Evolutionary conservation across 2,113 vertebrate species (phyloP).

Genomic region (Apodemus speciosus): DNA sequence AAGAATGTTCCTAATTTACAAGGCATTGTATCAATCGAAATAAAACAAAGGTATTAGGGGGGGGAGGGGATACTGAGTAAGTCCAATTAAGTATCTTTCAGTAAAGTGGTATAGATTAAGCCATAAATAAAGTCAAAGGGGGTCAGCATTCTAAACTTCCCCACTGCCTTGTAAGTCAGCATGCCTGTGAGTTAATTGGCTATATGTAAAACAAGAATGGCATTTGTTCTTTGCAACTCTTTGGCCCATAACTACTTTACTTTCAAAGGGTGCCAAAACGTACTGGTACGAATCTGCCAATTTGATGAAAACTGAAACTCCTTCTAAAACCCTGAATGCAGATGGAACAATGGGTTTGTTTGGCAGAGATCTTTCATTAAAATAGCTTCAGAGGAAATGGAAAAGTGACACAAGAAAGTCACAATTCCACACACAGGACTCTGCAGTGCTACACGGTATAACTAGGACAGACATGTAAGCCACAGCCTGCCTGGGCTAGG

Average conservation of each 20-base stretch:
- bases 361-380: constrained; percentile 58
- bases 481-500: not conserved
- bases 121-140: constrained; percentile 31
- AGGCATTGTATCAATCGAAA: not conserved
- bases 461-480: not conserved
- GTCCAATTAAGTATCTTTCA: constrained; percentile 33
- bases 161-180: constrained; percentile 36
- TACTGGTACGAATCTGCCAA: constrained; percentile 57
- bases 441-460: not conserved
- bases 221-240: constrained; percentile 70
- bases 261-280: constrained; percentile 66
- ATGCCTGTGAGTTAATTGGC: constrained; percentile 65
- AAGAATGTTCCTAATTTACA: constrained; percentile 28
- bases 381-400: constrained; percentile 53
- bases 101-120: constrained; percentile 41
- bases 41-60: not conserved
- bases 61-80: constrained; percentile 52
- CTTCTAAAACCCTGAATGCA: constrained; percentile 38
- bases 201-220: constrained; percentile 64
- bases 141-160: constrained; percentile 47
- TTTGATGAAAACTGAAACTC: constrained; percentile 48
- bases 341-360: constrained; percentile 68
- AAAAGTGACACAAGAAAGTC: constrained; percentile 26
- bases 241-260: constrained; percentile 63
- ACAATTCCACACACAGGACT: constrained; percentile 30